A percentile compares a stretch with the other conserved stretches of the same genome.
Evolutionary conservation across 1,140 invertebrate species (phyloP).

Genomic region (Zaprionus ghesquierei): DNA sequence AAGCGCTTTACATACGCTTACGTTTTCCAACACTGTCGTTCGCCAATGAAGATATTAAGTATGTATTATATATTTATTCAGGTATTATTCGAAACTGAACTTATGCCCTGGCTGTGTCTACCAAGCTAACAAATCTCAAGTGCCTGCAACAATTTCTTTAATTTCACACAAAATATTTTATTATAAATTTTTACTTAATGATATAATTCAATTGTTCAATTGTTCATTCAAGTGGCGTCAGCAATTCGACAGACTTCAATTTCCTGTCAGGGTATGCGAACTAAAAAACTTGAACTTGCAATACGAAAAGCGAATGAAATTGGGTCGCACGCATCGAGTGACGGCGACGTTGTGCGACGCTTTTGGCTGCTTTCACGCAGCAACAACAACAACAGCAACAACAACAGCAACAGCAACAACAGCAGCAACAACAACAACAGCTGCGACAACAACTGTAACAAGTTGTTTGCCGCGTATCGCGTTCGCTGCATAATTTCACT

Average conservation of each 20-base stretch:
- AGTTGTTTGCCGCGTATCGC: conserved; percentile 44
- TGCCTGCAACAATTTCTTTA: no score
- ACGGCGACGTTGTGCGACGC: conserved; percentile 28
- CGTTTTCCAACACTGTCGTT: no score
- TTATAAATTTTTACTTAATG: no score
- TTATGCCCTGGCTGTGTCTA: no score
- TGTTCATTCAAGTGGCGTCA: neutral
- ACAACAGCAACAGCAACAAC: conserved; percentile 10
- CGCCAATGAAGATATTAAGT: no score
- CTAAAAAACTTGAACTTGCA: conserved; percentile 74
- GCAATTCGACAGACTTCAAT: neutral
- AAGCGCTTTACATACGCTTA: no score
- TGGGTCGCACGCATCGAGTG: conserved; percentile 75
- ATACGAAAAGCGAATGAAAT: conserved; percentile 63
- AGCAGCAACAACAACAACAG: conserved; percentile 5
- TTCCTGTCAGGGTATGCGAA: conserved; percentile 6
- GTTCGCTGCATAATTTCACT: conserved; percentile 75
- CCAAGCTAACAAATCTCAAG: no score
- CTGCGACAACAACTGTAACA: conserved; percentile 30
- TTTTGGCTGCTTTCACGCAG: conserved; percentile 68
- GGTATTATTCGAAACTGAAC: no score
- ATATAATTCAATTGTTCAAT: no score
- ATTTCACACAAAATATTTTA: no score
- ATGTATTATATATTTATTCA: no score
- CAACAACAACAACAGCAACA: conserved; percentile 29